Base-by-base conservation (phyloP, 2,888 invertebrate species). In the Rhamphomyia laevipes region DNA sequence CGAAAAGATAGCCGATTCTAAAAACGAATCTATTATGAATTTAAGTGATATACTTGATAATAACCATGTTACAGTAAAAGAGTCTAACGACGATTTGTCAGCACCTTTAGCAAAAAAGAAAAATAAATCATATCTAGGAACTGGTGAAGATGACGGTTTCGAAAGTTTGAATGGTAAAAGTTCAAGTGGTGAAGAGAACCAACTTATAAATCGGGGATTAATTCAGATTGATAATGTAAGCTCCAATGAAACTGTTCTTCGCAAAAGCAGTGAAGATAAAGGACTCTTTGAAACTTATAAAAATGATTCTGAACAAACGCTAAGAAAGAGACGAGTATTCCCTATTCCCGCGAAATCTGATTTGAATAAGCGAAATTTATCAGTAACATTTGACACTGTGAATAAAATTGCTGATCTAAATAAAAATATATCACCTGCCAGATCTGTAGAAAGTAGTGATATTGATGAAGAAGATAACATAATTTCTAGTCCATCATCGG, bases 161-260 rank as follows among this genome's bases (percentile, higher is more conserved):
- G 89, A 89, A 71, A 88, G 88, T 65, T 74, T 89, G 10, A 87
- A 86, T 59, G 86, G 86, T 11, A 86, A 86, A 63, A 84, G 82
- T 55, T 86, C 86, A 0, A 84, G 83, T 60, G 77, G 76, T 41
- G 74, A 75, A 57, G 74, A 73, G 51, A 58, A 58, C 47, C 53
- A 51, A 4, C n/a, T 4, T 4, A 9, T 27, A 7, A 27, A 27
- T 6, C 9, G 23, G 4, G 23, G 9, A 27, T 7, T 9, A 27
- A 27, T 27, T 27, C 2, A 27, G 23, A 5, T 9, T 27, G 23
- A 27, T 4, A 9, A 5, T 27, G 23, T 4, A 4, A 27, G 23
- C 9, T 9, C 9, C 2, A 4, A 27, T 27, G 7, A 27, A 27
- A 27, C 4, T 27, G 4, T 27, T 7, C 4, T 9, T 27, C 6